Percentiles rank a stretch among this genome's conserved stretches.
Conservation (phyloP, 2,797 vertebrate species). For the Periparus ater region DNA sequence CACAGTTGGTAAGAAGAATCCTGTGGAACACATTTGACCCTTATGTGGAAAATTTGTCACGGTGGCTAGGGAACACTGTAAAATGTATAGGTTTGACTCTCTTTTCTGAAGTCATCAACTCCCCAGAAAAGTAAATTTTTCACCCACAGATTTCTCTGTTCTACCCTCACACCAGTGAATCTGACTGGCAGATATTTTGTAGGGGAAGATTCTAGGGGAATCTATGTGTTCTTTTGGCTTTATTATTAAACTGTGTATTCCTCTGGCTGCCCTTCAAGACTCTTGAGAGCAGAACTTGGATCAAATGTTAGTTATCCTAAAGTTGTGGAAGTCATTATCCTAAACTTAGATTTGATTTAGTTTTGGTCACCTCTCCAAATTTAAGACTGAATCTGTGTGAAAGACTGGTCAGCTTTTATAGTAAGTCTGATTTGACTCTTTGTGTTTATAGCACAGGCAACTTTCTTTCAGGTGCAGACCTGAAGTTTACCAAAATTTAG, state of each 20-base stretch:
- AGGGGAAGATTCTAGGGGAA: background rate
- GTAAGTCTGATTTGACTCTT: background rate
- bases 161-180: background rate
- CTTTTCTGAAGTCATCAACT: background rate
- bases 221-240: background rate
- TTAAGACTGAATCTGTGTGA: background rate
- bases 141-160: background rate
- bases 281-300: background rate
- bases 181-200: background rate
- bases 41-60: background rate
- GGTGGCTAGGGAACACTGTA: background rate
- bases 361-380: background rate
- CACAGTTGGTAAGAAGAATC: background rate
- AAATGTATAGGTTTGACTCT: background rate
- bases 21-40: background rate
- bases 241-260: background rate
- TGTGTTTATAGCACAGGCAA: background rate
- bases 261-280: background rate
- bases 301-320: background rate
- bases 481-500: background rate
- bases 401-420: background rate
- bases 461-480: background rate
- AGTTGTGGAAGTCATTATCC: background rate
- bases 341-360: background rate
- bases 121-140: background rate